Conservation (phyloP, 2,113 vertebrate species). For the Etheostoma spectabile region DNA sequence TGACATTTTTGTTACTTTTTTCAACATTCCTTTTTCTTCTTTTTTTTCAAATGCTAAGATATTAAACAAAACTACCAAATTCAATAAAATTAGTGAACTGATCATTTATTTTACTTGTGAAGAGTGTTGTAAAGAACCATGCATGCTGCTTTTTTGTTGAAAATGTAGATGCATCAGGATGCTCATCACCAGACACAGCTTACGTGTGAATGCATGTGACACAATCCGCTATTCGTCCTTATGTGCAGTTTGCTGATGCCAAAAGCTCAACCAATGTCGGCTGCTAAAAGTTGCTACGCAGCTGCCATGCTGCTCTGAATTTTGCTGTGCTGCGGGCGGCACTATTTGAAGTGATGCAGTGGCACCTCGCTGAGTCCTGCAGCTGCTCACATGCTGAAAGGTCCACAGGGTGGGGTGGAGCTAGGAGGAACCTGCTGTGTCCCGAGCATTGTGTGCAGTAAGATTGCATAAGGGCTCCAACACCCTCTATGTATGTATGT, state of each 20-base stretch:
- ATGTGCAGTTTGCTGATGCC: constrained; percentile 7
- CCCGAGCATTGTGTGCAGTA: not conserved
- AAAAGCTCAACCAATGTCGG: not conserved
- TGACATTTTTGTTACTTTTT: too few species aligned
- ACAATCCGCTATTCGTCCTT: not conserved
- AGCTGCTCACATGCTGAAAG: constrained; percentile 61
- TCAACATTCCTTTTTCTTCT: too few species aligned
- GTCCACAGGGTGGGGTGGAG: constrained; percentile 15
- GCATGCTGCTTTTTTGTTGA: too few species aligned
- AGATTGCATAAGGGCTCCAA: not conserved
- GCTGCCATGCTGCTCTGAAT: constrained; percentile 7
- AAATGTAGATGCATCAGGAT: not conserved
- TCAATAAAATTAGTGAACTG: too few species aligned
- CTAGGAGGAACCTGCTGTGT: constrained; percentile 14
- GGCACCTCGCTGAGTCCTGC: constrained; percentile 52
- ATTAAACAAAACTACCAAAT: too few species aligned
- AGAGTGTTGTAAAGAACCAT: too few species aligned
- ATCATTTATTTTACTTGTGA: too few species aligned
- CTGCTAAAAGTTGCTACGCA: not conserved
- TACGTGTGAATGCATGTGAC: constrained; percentile 1
- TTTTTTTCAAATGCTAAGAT: too few species aligned
- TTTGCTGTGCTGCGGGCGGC: not conserved
- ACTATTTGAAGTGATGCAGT: constrained; percentile 51
- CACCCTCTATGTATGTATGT: not conserved
- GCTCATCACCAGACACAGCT: not conserved